Percentiles rank a stretch among this genome's conserved stretches.
Evolutionary conservation across 2,113 vertebrate genomes (phyloP).

Genomic region (Donacobius atricapilla): DNA sequence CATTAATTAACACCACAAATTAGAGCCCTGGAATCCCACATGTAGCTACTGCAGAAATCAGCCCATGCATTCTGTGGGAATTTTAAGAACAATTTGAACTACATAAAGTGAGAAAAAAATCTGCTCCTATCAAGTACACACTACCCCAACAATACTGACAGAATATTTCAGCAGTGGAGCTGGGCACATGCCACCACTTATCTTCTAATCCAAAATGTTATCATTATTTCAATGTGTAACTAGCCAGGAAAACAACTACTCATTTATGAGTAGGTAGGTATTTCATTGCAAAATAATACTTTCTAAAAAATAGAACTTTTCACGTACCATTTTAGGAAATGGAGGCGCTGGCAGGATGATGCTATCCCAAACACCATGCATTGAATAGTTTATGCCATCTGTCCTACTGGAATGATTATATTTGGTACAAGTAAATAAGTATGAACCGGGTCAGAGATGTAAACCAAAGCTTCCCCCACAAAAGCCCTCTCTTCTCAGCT

Average conservation of each 20-base stretch:
- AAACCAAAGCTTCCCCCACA: not conserved
- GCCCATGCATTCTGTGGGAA: not conserved
- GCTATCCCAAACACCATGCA: not conserved
- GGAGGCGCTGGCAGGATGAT: not conserved
- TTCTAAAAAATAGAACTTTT: not conserved
- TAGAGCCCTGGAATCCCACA: not conserved
- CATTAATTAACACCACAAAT: not conserved
- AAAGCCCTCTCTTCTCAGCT: not conserved
- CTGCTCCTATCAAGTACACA: not conserved
- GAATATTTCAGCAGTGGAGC: not conserved
- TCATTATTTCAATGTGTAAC: not conserved
- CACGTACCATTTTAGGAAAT: not conserved
- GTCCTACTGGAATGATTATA: not conserved
- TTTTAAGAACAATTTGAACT: not conserved
- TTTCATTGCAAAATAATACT: not conserved
- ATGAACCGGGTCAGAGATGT: not conserved
- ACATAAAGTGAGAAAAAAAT: not conserved
- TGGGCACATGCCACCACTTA: not conserved
- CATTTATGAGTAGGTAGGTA: not conserved
- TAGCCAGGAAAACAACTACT: not conserved
- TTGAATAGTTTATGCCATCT: not conserved
- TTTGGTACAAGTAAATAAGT: not conserved
- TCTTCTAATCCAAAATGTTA: not conserved
- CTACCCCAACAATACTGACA: not conserved
- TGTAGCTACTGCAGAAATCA: not conserved